A percentile compares a stretch with the other conserved stretches of the same genome.
Evolutionary conservation across 2,113 vertebrate species (phyloP).

Genomic region (Bos taurus): ARS-UCD2.0 NC_037345.1:56169501-56170000

Average conservation of each 20-base stretch:
- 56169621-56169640: neutral
- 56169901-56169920: neutral
- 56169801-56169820: neutral
- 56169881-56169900: neutral
- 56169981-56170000: constrained; percentile 86
- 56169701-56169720: neutral
- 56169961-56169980: constrained; percentile 74
- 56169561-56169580: neutral
- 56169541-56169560: neutral
- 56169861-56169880: neutral
- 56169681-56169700: neutral
- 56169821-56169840: neutral
- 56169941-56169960: constrained; percentile 88
- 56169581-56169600: neutral
- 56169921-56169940: constrained; percentile 91
- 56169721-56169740: neutral
- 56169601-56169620: neutral
- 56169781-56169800: neutral
- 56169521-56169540: neutral
- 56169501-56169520: neutral
- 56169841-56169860: neutral
- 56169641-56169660: neutral
- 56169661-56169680: neutral
- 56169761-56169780: neutral
- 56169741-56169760: neutral